These are phyloP conservation scores for Thamnophis elegans DNA, from an alignment of 2,797 vertebrate species.

Conservation along the genomic window DNA sequence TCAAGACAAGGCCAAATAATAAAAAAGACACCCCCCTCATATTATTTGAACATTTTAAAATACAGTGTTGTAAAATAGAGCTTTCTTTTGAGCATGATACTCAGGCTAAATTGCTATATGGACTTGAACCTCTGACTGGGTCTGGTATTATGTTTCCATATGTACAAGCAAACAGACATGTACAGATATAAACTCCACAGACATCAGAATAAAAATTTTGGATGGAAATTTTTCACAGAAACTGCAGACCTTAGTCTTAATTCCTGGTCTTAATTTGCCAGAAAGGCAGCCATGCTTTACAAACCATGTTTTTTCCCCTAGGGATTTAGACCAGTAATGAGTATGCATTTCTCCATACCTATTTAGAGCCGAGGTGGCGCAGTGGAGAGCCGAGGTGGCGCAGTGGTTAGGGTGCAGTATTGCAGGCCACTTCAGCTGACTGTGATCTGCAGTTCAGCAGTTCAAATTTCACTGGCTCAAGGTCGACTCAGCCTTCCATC, in stretches of 20 bases:
- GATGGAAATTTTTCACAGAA: background rate
- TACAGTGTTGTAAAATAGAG: background rate
- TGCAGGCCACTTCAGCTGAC: too few relatives aligned
- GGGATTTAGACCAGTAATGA: background rate
- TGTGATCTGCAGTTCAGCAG: too few relatives aligned
- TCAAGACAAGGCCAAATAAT: background rate
- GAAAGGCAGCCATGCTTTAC: background rate
- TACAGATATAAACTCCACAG: background rate
- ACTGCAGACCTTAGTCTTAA: background rate
- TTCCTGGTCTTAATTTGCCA: background rate
- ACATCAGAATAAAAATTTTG: background rate
- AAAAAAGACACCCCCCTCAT: background rate
- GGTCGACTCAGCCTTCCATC: too few relatives aligned
- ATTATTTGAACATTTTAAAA: background rate
- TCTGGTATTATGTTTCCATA: background rate
- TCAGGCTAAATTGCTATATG: background rate
- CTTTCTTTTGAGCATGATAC: background rate
- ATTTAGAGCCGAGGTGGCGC: too few relatives aligned
- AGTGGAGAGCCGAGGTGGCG: too few relatives aligned
- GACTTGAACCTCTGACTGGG: background rate
- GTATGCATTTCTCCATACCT: background rate
- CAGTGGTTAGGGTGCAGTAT: too few relatives aligned
- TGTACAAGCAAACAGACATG: background rate
- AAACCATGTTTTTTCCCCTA: background rate
- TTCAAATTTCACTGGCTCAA: too few relatives aligned